These are phyloP conservation scores for Cassiopea andromeda DNA, from an alignment of 30 jellyfish, hydroid and myxozoan genomes.

Conservation along the genomic window DNA sequence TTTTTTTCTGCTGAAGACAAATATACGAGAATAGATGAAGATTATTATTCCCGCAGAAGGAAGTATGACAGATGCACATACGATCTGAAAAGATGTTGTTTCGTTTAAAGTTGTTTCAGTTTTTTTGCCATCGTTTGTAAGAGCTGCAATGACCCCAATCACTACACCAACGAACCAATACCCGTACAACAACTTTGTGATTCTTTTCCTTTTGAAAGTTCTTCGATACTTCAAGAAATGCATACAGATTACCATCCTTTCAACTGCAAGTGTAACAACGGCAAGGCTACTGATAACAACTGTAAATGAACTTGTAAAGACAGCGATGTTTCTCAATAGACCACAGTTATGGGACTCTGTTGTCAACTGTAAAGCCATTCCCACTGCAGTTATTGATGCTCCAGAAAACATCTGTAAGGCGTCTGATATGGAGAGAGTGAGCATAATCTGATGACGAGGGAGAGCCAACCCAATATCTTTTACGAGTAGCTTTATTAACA, in stretches of 20 bases:
- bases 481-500: neutral
- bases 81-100: neutral
- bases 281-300: neutral
- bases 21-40: neutral
- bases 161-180: neutral
- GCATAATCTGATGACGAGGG: neutral
- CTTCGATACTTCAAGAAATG: neutral
- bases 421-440: neutral
- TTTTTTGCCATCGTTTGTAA: neutral
- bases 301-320: neutral
- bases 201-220: neutral
- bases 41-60: neutral
- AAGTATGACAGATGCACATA: neutral
- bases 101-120: neutral
- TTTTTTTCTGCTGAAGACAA: neutral
- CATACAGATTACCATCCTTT: constrained; percentile 1
- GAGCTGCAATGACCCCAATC: neutral
- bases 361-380: neutral
- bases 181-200: neutral
- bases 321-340: neutral
- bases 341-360: neutral
- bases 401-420: neutral
- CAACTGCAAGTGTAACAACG: neutral
- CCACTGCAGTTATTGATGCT: neutral
- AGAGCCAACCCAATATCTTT: neutral